Conservation (phyloP, 2,113 vertebrate genomes). For the Oryzias celebensis region DNA sequence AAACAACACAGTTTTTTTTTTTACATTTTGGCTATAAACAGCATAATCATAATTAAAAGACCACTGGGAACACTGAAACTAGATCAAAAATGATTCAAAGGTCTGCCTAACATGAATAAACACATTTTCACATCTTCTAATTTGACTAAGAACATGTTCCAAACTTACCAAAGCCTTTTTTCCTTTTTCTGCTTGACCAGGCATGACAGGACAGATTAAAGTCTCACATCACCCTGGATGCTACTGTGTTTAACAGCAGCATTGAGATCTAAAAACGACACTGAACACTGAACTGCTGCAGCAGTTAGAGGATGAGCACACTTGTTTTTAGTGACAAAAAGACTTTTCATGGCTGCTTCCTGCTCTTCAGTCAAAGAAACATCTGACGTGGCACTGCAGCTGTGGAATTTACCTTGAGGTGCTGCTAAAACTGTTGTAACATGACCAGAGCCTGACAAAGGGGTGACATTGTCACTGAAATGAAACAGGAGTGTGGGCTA, state of each 20-base stretch:
- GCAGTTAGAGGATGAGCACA: not conserved
- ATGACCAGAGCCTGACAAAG: slow-evolving; percentile 11
- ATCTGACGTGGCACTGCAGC: slow-evolving; percentile 4
- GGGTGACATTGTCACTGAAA: slow-evolving; percentile 22
- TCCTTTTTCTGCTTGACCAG: slow-evolving; percentile 7
- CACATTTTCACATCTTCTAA: no score
- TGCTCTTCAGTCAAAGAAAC: not conserved
- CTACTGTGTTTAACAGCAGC: slow-evolving; percentile 1
- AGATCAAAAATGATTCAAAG: no score
- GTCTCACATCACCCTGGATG: not conserved
- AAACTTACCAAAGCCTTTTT: slow-evolving; percentile 5
- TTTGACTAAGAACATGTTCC: no score
- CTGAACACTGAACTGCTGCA: not conserved
- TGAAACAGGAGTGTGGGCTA: not conserved
- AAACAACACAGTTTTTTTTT: no score
- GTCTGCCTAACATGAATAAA: no score
- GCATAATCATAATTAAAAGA: no score
- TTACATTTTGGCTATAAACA: no score
- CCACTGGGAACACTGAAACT: no score
- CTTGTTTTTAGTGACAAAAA: not conserved
- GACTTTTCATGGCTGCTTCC: not conserved
- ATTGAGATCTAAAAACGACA: slow-evolving; percentile 5
- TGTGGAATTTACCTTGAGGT: slow-evolving; percentile 41
- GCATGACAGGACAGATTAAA: not conserved
- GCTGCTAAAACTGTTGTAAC: slow-evolving; percentile 33